Evolutionary conservation across 2,113 vertebrate species (phyloP), one percentile per base, ranked within the genome.

Genomic region (Aegithalos caudatus): DNA sequence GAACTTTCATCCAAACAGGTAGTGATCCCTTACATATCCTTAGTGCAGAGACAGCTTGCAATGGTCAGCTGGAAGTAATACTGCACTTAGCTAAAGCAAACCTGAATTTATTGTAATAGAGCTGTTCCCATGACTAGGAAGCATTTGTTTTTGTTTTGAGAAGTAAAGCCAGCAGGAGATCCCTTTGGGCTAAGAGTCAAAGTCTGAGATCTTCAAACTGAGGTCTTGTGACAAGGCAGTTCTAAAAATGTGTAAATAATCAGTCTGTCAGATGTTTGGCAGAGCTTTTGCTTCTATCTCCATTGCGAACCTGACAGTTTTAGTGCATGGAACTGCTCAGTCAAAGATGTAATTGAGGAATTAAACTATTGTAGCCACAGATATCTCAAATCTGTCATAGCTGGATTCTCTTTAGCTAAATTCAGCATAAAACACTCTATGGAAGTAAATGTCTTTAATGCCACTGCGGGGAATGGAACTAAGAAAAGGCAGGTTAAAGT

Each of bases 211-310:
- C 53, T 79, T 87, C 62, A 64, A 72, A 31, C 61, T 65, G 60
- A 93, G 47, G 24, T 56, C 27, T 74, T 45, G n/a, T 76, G 54
- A 61, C 35, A 88, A 60, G 2, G 10, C 18, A 17, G 50, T 69
- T 95, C 72, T 91, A 29, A 81, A 94, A 90, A 78, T 44, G 62
- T 56, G 33, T 74, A 86, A 92, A 78, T 88, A 86, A 86, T 78
- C 67, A 31, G 12, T 40, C 57, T 76, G 70, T 45, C 62, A 57
- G 22, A 29, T 50, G 80, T 90, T 69, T 93, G 82, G 82, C 82
- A 78, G 58, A 44, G 51, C 20, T 92, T 77, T 94, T 66, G 56
- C 44, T 84, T 70, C 5, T 70, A 56, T 92, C 56, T 92, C 58
- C 13, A 14, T 77, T 66, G 67, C 54, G 64, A 78, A 62, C 44